A percentile compares a stretch with the other conserved stretches of the same genome.
Conservation (phyloP, 1,140 invertebrate genomes). For the Brachionus koreanus region DNA sequence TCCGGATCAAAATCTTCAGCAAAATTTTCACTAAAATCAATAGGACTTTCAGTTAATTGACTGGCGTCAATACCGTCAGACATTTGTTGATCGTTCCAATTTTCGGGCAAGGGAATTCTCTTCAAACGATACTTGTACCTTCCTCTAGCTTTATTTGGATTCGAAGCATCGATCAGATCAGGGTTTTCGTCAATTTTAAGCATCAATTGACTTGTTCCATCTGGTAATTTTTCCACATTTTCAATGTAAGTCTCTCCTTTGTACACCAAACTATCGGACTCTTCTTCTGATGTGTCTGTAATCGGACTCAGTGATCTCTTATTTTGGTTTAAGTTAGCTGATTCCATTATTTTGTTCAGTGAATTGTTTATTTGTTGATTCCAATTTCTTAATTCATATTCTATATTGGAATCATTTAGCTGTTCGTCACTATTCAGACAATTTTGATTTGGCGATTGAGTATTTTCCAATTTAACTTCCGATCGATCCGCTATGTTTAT, state of each 20-base stretch:
- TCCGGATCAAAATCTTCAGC: slow-evolving; percentile 19
- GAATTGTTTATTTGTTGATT: slow-evolving; percentile 32
- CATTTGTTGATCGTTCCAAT: background rate
- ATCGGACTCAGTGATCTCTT: background rate
- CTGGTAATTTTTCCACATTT: slow-evolving; percentile 5
- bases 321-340: background rate
- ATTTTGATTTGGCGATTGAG: background rate
- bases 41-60: background rate
- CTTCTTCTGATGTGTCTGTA: slow-evolving; percentile 24
- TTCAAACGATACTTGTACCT: slow-evolving; percentile 28
- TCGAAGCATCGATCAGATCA: background rate
- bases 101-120: background rate
- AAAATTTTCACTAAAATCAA: background rate
- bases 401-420: slow-evolving; percentile 13
- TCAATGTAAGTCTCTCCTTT: slow-evolving; percentile 18
- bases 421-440: background rate
- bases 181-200: background rate
- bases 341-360: slow-evolving; percentile 32
- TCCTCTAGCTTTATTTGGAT: slow-evolving; percentile 19
- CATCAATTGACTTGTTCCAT: background rate
- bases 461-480: background rate
- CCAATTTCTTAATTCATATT: slow-evolving; percentile 41
- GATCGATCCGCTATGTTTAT: background rate
- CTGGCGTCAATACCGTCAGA: background rate
- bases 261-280: slow-evolving; percentile 11